Conservation (phyloP, 2,113 vertebrate species). For the Fulmarus glacialis region DNA sequence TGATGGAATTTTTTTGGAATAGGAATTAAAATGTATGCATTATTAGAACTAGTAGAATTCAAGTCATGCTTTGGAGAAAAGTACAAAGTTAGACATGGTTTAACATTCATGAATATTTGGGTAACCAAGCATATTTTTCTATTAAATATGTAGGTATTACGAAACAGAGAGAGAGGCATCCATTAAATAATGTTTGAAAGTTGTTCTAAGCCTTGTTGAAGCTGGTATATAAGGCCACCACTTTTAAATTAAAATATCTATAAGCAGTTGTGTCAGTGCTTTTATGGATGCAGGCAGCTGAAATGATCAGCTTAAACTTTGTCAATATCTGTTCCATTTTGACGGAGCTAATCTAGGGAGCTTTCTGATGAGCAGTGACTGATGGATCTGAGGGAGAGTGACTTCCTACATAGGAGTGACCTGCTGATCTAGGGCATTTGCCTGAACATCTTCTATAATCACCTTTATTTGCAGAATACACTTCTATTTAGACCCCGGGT, state of each 20-base stretch:
- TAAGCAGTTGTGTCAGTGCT: neutral
- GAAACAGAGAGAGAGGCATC: neutral
- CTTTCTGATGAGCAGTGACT: neutral
- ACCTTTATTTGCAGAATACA: neutral
- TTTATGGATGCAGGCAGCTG: neutral
- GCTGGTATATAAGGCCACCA: neutral
- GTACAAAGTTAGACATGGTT: neutral
- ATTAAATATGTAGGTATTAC: neutral
- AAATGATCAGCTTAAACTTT: neutral
- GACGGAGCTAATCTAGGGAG: neutral
- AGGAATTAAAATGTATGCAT: neutral
- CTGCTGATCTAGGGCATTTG: neutral
- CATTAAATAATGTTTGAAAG: neutral
- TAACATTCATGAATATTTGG: neutral
- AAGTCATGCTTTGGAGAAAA: slow-evolving; percentile 14
- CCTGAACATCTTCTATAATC: neutral
- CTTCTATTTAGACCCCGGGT: neutral
- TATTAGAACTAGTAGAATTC: slow-evolving; percentile 32
- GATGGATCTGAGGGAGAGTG: neutral
- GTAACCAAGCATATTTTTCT: neutral
- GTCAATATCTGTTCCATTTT: neutral
- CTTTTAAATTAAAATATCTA: neutral
- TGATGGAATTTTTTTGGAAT: slow-evolving; percentile 29
- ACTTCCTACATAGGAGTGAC: neutral
- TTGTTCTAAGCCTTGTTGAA: neutral